Percentiles rank a stretch among this genome's conserved stretches.
Evolutionary conservation across 1,140 invertebrate genomes (phyloP).

Genomic region (Nautilus pompilius): DNA sequence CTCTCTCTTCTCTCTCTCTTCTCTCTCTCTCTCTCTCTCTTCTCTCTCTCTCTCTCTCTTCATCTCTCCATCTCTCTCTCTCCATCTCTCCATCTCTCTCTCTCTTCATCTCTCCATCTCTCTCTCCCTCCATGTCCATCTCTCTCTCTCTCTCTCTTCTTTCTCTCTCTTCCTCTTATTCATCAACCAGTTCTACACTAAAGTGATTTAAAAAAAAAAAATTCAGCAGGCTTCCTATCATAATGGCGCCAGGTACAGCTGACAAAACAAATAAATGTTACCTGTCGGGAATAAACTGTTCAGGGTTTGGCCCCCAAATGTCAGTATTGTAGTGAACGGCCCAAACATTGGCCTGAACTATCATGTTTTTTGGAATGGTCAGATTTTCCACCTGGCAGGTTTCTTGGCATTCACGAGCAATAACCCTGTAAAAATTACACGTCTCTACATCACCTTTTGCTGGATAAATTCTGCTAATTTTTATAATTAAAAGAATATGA

Average conservation of each 20-base stretch:
- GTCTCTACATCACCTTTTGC: neutral
- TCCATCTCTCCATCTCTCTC: no score
- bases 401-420: constrained; percentile 47
- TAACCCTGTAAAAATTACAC: constrained; percentile 34
- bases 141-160: neutral
- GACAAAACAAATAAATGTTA: constrained; percentile 7
- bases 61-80: no score
- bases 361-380: constrained; percentile 43
- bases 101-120: neutral
- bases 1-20: no score
- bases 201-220: neutral
- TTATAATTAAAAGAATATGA: no score
- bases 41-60: no score
- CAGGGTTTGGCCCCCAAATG: constrained; percentile 49
- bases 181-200: neutral
- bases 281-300: constrained; percentile 47
- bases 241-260: neutral
- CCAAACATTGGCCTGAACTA: constrained; percentile 53
- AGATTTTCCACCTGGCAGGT: constrained; percentile 36
- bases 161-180: neutral
- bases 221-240: neutral
- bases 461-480: no score
- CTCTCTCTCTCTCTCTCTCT: no score
- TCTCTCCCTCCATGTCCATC: neutral
- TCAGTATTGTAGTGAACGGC: constrained; percentile 47